Conservation (phyloP, 2,797 vertebrate genomes). For the Ficedula albicollis region DNA sequence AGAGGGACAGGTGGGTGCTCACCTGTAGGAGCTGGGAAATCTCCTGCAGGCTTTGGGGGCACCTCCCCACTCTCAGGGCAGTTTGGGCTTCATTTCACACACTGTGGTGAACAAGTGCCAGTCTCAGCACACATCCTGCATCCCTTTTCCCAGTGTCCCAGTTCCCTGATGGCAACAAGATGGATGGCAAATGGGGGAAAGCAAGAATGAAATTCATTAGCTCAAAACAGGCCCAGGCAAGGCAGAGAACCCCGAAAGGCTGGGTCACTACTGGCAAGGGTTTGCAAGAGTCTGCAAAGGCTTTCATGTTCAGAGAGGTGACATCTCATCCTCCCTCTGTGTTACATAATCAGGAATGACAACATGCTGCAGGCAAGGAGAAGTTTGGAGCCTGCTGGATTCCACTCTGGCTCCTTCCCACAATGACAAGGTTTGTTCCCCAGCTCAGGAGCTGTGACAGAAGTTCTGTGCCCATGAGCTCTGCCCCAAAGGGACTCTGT, state of each 20-base stretch:
- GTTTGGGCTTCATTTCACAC: not conserved
- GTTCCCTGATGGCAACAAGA: not conserved
- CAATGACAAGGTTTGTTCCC: not conserved
- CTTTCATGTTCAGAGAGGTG: not conserved
- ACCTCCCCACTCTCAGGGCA: not conserved
- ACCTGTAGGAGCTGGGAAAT: not conserved
- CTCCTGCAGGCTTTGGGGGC: not conserved
- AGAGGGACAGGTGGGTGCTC: not conserved
- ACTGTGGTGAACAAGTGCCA: rapidly evolving
- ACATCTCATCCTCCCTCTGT: not conserved
- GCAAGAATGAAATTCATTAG: not conserved
- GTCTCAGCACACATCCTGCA: not conserved
- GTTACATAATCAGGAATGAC: not conserved
- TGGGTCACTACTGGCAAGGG: not conserved
- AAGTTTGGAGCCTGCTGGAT: not conserved
- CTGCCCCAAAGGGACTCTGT: not conserved
- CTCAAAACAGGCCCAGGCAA: not conserved
- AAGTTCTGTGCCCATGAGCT: slow-evolving; percentile 14
- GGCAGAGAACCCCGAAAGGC: not conserved
- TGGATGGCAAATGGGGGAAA: not conserved
- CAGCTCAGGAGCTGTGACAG: not conserved
- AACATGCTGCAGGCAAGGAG: slow-evolving; percentile 11
- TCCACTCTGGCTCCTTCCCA: not conserved
- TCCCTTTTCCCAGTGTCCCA: not conserved
- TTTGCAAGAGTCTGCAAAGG: not conserved